Conservation (phyloP, 2,113 vertebrate genomes). For the Cygnus buccinator region DNA sequence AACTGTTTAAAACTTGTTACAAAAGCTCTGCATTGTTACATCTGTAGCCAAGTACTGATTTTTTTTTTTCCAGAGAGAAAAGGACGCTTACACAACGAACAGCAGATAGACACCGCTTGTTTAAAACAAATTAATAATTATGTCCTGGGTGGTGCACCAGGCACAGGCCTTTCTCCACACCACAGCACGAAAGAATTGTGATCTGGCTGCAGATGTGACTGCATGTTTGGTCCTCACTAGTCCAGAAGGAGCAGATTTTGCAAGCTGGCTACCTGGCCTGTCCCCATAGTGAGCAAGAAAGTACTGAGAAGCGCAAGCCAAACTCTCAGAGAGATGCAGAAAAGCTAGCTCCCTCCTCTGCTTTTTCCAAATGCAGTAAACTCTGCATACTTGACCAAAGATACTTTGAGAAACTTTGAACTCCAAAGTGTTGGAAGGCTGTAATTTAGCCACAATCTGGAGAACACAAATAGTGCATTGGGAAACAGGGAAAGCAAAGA, state of each 20-base stretch:
- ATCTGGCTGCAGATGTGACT: not conserved
- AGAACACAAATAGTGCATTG: not conserved
- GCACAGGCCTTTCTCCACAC: not conserved
- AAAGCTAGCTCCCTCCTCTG: not conserved
- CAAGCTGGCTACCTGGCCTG: not conserved
- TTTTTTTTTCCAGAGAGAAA: not conserved
- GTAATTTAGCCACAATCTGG: not conserved
- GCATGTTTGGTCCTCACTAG: not conserved
- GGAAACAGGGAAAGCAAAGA: not conserved
- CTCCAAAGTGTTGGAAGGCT: not conserved
- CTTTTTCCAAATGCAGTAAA: not conserved
- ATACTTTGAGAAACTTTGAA: not conserved
- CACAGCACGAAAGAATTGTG: not conserved
- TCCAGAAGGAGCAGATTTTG: not conserved
- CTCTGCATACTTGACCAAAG: not conserved
- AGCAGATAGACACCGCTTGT: slow-evolving; percentile 15
- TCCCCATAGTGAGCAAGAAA: not conserved
- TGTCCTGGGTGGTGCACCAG: not conserved
- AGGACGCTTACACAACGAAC: not conserved
- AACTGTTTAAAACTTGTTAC: not conserved
- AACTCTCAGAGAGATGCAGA: not conserved
- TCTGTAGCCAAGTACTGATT: not conserved
- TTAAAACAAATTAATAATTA: slow-evolving; percentile 16
- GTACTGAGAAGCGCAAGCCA: not conserved
- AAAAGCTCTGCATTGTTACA: not conserved